A percentile compares a stretch with the other conserved stretches of the same genome.
Evolutionary conservation across 2,113 vertebrate genomes (phyloP).

Genomic region (Galeopterus variegatus): DNA sequence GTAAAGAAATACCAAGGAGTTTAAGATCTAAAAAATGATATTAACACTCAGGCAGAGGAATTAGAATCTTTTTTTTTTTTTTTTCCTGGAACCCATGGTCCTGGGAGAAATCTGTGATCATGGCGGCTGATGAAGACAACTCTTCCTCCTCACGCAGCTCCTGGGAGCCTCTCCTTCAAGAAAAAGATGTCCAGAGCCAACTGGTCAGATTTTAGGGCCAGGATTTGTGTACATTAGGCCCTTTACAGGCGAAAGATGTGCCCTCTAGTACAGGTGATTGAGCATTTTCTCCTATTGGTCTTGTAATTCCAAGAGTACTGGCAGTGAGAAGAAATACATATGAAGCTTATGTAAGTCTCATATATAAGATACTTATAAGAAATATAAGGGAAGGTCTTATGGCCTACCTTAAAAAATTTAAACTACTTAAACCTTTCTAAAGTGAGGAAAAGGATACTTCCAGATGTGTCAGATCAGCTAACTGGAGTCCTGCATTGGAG

Average conservation of each 20-base stretch:
- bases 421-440: slow-evolving; percentile 11
- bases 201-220: background rate
- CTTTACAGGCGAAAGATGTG: background rate
- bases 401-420: background rate
- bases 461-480: background rate
- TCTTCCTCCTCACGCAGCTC: background rate
- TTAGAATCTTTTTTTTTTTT: background rate
- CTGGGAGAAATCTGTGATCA: background rate
- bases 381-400: no score
- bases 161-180: background rate
- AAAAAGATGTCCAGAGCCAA: background rate
- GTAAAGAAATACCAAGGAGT: slow-evolving; percentile 36
- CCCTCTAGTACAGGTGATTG: background rate
- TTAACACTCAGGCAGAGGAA: slow-evolving; percentile 10
- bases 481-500: background rate
- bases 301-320: background rate
- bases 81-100: background rate
- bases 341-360: no score
- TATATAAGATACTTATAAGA: no score
- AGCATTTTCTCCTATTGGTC: background rate
- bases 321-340: background rate
- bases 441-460: background rate
- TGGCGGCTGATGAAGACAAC: background rate
- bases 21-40: slow-evolving; percentile 34
- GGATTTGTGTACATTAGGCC: background rate